These are phyloP conservation scores for Spondyliosoma cantharus DNA, from an alignment of 2,797 vertebrate genomes.

Conservation along the genomic window DNA sequence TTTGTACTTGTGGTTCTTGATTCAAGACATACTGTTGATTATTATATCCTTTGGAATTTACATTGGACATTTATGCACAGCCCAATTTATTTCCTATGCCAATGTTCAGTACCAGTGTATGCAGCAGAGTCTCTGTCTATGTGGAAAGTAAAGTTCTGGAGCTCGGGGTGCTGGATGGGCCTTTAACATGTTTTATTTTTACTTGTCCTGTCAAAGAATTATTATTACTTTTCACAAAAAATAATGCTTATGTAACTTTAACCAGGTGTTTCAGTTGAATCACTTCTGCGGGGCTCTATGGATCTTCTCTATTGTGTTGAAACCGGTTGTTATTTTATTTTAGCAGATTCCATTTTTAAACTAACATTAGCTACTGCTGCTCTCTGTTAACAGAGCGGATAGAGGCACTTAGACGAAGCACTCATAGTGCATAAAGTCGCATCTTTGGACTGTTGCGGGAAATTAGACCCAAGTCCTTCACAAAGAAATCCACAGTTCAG, in stretches of 20 bases:
- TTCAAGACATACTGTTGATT: background rate
- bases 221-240: background rate
- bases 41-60: background rate
- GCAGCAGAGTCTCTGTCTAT: background rate
- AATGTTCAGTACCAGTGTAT: background rate
- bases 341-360: too few species aligned
- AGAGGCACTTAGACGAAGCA: too few species aligned
- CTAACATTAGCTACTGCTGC: too few species aligned
- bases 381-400: too few species aligned
- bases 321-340: background rate
- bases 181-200: background rate
- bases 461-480: too few species aligned
- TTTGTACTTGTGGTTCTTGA: background rate
- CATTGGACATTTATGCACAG: background rate
- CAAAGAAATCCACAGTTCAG: background rate
- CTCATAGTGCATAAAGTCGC: too few species aligned
- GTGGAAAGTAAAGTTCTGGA: background rate
- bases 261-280: background rate
- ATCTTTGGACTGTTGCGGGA: too few species aligned
- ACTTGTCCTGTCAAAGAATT: background rate
- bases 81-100: background rate
- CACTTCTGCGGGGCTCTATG: too few species aligned
- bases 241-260: background rate
- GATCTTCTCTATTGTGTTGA: too few species aligned
- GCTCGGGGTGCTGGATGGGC: background rate